Evolutionary conservation across 2,113 vertebrate species (phyloP), one percentile per base, ranked within the genome.

Genomic region (Lepisosteus oculatus): DNA sequence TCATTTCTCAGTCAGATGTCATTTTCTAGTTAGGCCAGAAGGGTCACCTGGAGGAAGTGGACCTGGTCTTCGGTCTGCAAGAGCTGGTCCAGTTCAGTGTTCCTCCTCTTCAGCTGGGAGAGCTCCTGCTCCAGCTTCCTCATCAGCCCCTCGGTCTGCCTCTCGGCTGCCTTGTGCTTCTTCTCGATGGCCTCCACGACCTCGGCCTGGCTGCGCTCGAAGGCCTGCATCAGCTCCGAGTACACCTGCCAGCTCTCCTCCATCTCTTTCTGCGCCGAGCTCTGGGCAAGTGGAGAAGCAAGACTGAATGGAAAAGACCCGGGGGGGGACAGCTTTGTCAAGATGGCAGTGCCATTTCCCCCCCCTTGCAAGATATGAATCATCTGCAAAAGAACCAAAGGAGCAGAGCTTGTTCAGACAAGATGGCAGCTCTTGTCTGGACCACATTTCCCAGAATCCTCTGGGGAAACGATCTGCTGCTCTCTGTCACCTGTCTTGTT

Each of bases 201-300:
- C 68, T 93, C 90, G 0, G 88, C 90, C 85, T 92, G 90, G 15
- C 89, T 89, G 74, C 91, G 85, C 83, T 93, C 91, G 79, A 92
- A 77, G 76, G 87, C 54, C 0, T 72, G 84, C 81, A 91, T 90
- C 73, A 93, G 85, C 76, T 91, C 88, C 0, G 86, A 88, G 0
- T 87, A 92, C 47, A 92, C 87, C 80, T 85, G 79, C 91, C 90
- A 92, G 83, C 90, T 92, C 57, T 93, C 91, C 84, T 93, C 90
- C 71, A 93, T 47, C 79, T 93, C 91, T 73, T 68, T 86, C 85
- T 93, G 88, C 64, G 87, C 76, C n/a, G 76, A 80, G 72, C 79
- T 71, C 90, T 93, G 79, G 11, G 69, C 45, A 14, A 6, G 7
- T n/a, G 3, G 12, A 17, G 9, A 51, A 14, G 47, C 3, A 17